Base-by-base conservation (phyloP, 2,888 invertebrate species). In the Helleia helle region DNA sequence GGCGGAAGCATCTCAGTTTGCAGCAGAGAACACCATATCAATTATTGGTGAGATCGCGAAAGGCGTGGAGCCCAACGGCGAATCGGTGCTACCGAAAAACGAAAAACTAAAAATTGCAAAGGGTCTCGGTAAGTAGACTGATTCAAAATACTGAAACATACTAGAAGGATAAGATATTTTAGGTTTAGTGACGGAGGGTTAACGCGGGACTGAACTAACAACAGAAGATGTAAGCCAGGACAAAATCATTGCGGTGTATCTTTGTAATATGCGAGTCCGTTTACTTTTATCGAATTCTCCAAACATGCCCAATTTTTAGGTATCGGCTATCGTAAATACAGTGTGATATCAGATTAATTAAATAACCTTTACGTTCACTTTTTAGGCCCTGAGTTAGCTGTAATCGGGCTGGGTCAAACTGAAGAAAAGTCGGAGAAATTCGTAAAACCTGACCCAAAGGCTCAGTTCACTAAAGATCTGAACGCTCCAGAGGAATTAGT, bases 341-440 rank as follows among this genome's bases (percentile, higher is more conserved):
- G n/a, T n/a, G n/a, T n/a, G n/a, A n/a, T n/a, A n/a, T n/a, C n/a
- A n/a, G n/a, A n/a, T n/a, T n/a, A n/a, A n/a, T n/a, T n/a, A n/a
- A n/a, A n/a, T n/a, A n/a, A n/a, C n/a, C n/a, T n/a, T n/a, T n/a
- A n/a, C n/a, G n/a, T n/a, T n/a, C n/a, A n/a, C n/a, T 24, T 40
- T 31, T n/a, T 38, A 75, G 91, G 90, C 38, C 93, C 93, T 0
- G 90, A 93, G 55, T 87, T 94, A 52, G 91, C 90, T 2, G 91
- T 93, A 6, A 91, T 96, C 85, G 94, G 95, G 11, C 79, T 94
- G 2, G 90, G 79, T 1, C 77, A 62, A 45, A 54, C 48, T 4
- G 74, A 79, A 0, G 73, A 72, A 4, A 75, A 70, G 34, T 27
- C 49, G 0, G 71, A 71, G 7, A 72, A 69, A 36, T 75, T 77